Base-by-base conservation (phyloP, 2,797 vertebrate species). In the Acrossocheilus fasciatus region DNA sequence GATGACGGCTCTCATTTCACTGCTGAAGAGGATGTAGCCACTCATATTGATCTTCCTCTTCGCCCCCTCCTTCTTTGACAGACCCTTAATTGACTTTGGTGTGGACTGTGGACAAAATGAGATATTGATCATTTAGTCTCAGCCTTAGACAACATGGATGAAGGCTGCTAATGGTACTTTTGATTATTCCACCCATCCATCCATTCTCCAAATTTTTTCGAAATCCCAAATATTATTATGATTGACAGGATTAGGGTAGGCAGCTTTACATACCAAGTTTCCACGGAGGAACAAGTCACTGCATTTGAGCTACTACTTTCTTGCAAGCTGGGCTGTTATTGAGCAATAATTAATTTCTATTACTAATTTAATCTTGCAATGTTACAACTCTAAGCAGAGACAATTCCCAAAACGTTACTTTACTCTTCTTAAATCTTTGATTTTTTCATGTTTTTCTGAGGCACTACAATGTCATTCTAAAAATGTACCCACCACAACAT, bases 41-140 rank as follows among this genome's bases (percentile, higher is more conserved):
- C 98, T 99, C 98, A 99, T 99, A 95, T 99, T 99, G 95, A 99
- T 99, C 94, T 99, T 99, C 88, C 98, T 95, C 93, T 99, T 99
- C 10, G 98, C 97, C 64, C 97, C 97, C 91, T 99, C 98, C 91
- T 99, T 99, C 95, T 99, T 99, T 84, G 96, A 94, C 88, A 97
- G 95, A 90, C 98, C 97, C 92, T 99, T 99, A 86, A 97, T 95
- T 91, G 97, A 97, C 94, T 99, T 99, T 43, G 97, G 97, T 77
- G 97, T 97, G 57, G 98, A 98, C 98, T 99, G 93, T 77, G 92
- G 90, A 86, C 82, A 66, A 82, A 64, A 81, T 59, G 47, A 30
- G 26, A 78, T 50, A 34, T 23, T 34, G 69, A 45, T 57, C 4
- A 59, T 20, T 23, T 41, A 43, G 39, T 39, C 23, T n/a, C 11